Base-by-base conservation (phyloP, 2,888 invertebrate species). In the Drosophila nigritarsus region DNA sequence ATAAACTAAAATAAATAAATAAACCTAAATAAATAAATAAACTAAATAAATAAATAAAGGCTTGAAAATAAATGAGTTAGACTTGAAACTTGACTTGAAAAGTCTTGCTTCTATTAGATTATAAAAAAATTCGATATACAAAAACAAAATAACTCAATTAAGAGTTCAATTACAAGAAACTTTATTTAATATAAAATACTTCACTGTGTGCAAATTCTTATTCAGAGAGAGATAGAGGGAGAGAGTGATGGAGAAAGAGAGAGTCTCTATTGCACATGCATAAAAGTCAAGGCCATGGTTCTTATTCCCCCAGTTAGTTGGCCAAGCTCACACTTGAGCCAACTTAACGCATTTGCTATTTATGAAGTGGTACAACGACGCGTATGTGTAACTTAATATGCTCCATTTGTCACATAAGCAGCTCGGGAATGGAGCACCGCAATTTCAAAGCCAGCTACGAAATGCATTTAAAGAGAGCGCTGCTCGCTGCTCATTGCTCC, bases 361-460 rank as follows among this genome's bases (percentile, higher is more conserved):
- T 51, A 29, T 20, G 8, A n/a, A 18, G 13, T 20, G 51, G 30
- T 40, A 18, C 42, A 68, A 75, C 58, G 63, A 24, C 66, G 60
- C 85, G 86, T 71, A 69, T 73, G 79, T 54, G 73, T 55, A 69
- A 72, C 80, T 75, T 79, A 73, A 79, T 83, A 70, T 85, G 83
- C 69, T 74, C 79, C 67, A 80, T 75, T 88, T 75, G 69, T 58
- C 36, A 56, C 65, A 45, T 53, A 65, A 68, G 65, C 77, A 59
- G 51, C 58, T 55, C 24, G 36, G 59, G 65, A 55, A 62, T 65
- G 58, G 65, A 30, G 9, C 11, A 50, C 48, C 50, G 38, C 58
- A 53, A 69, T 36, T 30, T 53, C 30, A 29, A 30, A 20, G 20
- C 27, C 11, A 24, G 18, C 11, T 30, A 2, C 27, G 27, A 5